Base-by-base conservation (phyloP, 2,113 vertebrate species). In the Apodemus speciosus region DNA sequence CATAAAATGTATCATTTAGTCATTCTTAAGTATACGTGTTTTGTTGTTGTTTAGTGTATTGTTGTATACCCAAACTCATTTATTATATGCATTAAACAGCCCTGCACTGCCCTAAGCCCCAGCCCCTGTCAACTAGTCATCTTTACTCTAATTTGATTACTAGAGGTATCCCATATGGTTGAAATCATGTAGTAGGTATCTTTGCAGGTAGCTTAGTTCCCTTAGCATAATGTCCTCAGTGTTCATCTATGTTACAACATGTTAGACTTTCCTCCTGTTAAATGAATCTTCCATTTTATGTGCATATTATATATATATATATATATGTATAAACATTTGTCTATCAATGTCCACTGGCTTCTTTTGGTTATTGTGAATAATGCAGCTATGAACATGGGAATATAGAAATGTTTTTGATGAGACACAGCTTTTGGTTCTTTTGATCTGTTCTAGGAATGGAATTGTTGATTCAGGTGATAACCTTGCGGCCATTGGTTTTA, bases 201-300 rank as follows among this genome's bases (percentile, higher is more conserved):
- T 88, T 76, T 95, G 86, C 83, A 58, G 79, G 43, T 90, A n/a
- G 46, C 53, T 88, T 92, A 85, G 80, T 95, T 95, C 40, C 76
- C 23, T 90, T 92, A 85, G 32, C 18, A 32, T 68, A 80, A 71
- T 85, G 84, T 93, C 9, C 20, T 73, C 46, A 83, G 27, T 64
- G 62, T 86, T 91, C 79, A 90, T 95, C 58, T 73, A 53, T 93
- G 16, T 95, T 95, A 32, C 6, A 64, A 71, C 49, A 32, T 85
- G 40, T 94, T 49, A 88, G 38, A 88, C 76, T 96, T 68, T 90
- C 43, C 51, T 92, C n/a, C 56, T 94, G 51, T 89, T 60, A 62
- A 93, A 27, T 91, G 53, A 92, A 56, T 93, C 60, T 66, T 90
- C 25, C 51, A 71, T 92, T 85, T 35, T 86, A 69, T 87, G 9